Evolutionary conservation across 1,140 invertebrate genomes (phyloP).

Genomic region (Hypsibius dujardini): DNA sequence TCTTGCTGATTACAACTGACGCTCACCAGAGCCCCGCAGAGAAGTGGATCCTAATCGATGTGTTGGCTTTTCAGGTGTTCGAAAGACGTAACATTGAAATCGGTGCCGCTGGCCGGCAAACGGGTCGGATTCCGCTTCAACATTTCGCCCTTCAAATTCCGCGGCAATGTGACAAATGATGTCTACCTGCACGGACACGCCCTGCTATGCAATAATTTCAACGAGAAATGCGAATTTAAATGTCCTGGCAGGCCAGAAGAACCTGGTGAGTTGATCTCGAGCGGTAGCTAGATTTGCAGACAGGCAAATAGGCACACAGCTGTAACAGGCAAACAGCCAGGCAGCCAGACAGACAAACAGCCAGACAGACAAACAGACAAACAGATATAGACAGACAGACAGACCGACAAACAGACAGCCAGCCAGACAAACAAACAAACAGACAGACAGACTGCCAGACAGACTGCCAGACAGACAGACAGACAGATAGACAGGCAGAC

Average conservation of each 20-base stretch:
- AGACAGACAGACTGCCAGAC: too few relatives aligned
- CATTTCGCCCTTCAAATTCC: slow-evolving; percentile 8
- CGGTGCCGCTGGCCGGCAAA: background rate
- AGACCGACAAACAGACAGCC: background rate
- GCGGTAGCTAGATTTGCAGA: background rate
- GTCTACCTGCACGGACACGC: slow-evolving; percentile 16
- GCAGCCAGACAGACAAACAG: background rate
- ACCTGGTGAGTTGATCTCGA: background rate
- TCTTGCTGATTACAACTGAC: background rate
- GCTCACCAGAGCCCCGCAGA: background rate
- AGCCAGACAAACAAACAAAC: too few relatives aligned
- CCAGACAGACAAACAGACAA: background rate
- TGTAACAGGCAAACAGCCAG: too few relatives aligned
- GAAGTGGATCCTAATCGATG: background rate
- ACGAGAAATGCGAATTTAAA: slow-evolving; percentile 14
- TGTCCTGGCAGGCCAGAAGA: background rate
- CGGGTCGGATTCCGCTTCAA: slow-evolving; percentile 3
- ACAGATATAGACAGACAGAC: too few relatives aligned
- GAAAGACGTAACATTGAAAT: slow-evolving; percentile 1
- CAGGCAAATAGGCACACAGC: background rate
- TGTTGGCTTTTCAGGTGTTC: slow-evolving; percentile 1
- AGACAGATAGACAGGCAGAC: too few relatives aligned
- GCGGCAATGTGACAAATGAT: slow-evolving; percentile 6
- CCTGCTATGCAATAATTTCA: slow-evolving; percentile 8
- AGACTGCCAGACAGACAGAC: too few relatives aligned